Percentiles rank a stretch among this genome's conserved stretches.
These are phyloP conservation scores for Elanoides forficatus DNA, from an alignment of 2,113 vertebrate species.

Conservation along the genomic window DNA sequence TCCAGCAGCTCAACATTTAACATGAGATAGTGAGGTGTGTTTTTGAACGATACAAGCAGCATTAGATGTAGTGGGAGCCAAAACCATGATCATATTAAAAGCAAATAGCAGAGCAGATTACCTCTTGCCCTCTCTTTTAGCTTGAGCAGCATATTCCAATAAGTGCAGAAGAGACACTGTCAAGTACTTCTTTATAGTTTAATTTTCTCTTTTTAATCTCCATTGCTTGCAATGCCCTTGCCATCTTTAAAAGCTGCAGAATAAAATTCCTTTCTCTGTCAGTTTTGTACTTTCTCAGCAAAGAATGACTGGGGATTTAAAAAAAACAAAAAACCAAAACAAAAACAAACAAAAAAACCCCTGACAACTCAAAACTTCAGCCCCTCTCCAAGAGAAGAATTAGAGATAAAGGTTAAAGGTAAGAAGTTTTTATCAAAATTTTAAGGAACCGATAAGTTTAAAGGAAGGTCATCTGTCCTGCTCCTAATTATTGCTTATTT, in stretches of 20 bases:
- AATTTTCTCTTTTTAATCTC: conserved; percentile 49
- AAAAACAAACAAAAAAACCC: too few relatives aligned
- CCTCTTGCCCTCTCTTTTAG: conserved; percentile 66
- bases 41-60: conserved; percentile 23
- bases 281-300: background rate
- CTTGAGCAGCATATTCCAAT: conserved; percentile 64
- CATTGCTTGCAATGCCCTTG: conserved; percentile 58
- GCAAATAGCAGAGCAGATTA: conserved; percentile 68
- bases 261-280: conserved; percentile 10
- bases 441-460: background rate
- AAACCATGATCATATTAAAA: conserved; percentile 68
- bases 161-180: conserved; percentile 66
- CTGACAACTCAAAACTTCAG: background rate
- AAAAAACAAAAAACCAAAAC: background rate
- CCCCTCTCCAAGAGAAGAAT: background rate
- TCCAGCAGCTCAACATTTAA: conserved; percentile 53
- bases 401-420: background rate
- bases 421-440: background rate
- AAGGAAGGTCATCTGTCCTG: background rate
- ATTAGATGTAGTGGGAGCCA: conserved; percentile 56
- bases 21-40: conserved; percentile 63
- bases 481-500: background rate
- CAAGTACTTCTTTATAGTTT: conserved; percentile 72
- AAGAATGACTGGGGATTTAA: background rate
- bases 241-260: conserved; percentile 23